phyloP scores from a whole-genome alignment of 2,888 invertebrate species.

The Ophion ellenae region DNA sequence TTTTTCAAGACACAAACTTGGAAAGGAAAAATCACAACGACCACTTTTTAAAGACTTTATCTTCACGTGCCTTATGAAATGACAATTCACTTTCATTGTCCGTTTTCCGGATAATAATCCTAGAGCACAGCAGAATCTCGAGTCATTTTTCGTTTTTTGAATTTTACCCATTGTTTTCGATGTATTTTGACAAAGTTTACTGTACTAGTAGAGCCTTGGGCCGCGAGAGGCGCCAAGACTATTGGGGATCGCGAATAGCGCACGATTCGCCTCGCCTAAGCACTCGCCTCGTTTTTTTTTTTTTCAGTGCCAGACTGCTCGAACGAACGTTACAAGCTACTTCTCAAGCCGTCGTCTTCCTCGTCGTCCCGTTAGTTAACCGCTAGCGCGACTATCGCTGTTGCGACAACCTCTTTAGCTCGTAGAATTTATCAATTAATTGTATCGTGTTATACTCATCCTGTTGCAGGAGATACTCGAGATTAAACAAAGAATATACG shows the following conservation, averaged over 20 bases:
- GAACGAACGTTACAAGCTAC: constrained; percentile 79
- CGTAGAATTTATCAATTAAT: constrained; percentile 33
- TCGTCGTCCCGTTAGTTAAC: constrained; percentile 54
- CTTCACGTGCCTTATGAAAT: no score
- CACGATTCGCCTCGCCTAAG: neutral
- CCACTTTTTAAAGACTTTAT: no score
- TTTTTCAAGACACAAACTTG: no score
- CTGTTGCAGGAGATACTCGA: constrained; percentile 16
- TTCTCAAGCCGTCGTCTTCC: constrained; percentile 74
- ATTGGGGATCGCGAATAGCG: neutral
- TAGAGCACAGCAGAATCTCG: no score
- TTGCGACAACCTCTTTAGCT: constrained; percentile 31
- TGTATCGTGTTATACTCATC: constrained; percentile 3
- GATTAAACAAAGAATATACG: constrained; percentile 12
- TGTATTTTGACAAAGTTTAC: no score
- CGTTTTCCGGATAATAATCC: no score
- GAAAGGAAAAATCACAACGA: no score
- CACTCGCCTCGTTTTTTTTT: constrained; percentile 6
- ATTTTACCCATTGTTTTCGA: no score
- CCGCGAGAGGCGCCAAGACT: no score
- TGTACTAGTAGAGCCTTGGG: no score
- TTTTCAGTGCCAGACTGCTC: constrained; percentile 74
- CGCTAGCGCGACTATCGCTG: neutral
- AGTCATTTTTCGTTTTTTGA: no score
- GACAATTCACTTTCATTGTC: no score